Evolutionary conservation across 2,797 vertebrate genomes (phyloP).

Genomic region (Gallinago nigripennis): DNA sequence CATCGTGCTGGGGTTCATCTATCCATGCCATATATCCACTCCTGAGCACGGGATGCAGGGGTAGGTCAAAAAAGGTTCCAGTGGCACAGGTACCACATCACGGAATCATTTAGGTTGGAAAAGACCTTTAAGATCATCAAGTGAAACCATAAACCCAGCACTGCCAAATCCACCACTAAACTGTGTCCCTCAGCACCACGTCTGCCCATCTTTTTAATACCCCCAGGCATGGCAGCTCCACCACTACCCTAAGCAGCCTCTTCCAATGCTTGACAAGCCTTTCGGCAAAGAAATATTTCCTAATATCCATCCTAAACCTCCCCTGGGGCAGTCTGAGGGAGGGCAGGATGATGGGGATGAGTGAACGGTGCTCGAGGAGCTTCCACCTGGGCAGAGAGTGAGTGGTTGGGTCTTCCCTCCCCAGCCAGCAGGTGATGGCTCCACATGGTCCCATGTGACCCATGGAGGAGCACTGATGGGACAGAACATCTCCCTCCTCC

Average conservation of each 20-base stretch:
- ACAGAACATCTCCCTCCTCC: neutral
- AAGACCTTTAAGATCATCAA: neutral
- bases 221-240: neutral
- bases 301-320: neutral
- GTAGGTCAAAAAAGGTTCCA: neutral
- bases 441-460: rapidly evolving
- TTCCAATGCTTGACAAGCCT: neutral
- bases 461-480: neutral
- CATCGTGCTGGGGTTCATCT: neutral
- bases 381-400: neutral
- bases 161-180: neutral
- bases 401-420: neutral
- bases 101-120: neutral
- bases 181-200: neutral
- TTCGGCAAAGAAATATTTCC: neutral
- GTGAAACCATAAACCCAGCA: neutral
- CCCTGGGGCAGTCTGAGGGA: neutral
- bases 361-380: neutral
- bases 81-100: rapidly evolving
- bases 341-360: neutral
- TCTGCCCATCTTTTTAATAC: neutral
- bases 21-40: too few species aligned
- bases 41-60: neutral
- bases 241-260: neutral
- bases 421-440: neutral